Conservation (phyloP, 1,140 invertebrate species). For the Polypedilum vanderplanki region DNA sequence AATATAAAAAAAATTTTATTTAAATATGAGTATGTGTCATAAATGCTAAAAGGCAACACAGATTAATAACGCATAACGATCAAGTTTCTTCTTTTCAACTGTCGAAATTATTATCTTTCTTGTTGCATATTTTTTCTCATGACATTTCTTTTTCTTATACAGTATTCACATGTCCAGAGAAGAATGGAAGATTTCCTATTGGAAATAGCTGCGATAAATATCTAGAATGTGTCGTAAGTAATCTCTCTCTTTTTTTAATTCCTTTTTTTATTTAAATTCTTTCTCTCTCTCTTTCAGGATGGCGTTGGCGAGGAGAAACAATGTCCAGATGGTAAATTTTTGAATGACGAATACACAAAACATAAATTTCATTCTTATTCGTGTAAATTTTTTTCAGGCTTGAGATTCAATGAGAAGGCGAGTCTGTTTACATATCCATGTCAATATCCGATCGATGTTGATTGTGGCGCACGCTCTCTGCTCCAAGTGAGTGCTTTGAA, state of each 20-base stretch:
- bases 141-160: neutral
- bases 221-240: constrained; percentile 50
- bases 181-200: constrained; percentile 62
- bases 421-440: constrained; percentile 67
- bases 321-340: constrained; percentile 61
- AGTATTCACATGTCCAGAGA: constrained; percentile 50
- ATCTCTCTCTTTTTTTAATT: neutral
- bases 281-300: constrained; percentile 45
- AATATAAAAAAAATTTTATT: no score
- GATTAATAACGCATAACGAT: neutral
- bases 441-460: constrained; percentile 73
- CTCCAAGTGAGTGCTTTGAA: constrained; percentile 44
- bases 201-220: constrained; percentile 66
- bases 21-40: no score
- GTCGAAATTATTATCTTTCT: neutral
- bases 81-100: neutral
- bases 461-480: constrained; percentile 60
- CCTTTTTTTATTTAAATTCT: neutral
- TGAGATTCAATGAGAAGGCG: constrained; percentile 69
- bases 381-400: constrained; percentile 44
- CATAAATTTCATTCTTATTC: no score
- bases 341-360: no score
- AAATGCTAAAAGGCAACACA: no score
- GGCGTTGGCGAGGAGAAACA: constrained; percentile 65
- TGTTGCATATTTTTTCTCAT: neutral